phyloP scores from a whole-genome alignment of 1,140 invertebrate genomes.

The Zaprionus gabonicus region DNA sequence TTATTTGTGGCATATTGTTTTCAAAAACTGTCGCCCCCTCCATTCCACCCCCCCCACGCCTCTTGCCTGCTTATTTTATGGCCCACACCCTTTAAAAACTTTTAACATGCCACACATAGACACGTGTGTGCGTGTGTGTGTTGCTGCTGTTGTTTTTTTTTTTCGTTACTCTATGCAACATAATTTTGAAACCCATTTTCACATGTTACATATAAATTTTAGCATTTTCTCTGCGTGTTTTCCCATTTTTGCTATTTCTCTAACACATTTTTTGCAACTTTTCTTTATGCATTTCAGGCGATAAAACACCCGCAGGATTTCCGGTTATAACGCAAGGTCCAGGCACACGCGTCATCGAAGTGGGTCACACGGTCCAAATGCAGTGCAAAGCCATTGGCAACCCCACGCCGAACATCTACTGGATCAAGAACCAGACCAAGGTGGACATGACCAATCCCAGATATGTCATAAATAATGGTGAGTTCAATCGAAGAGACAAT shows the following conservation, averaged over 20 bases:
- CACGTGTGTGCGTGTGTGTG: slow-evolving; percentile 13
- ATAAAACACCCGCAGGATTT: slow-evolving; percentile 95
- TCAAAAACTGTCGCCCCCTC: slow-evolving; percentile 50
- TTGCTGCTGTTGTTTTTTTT: slow-evolving; percentile 22
- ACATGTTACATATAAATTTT: slow-evolving; percentile 26
- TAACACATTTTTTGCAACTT: slow-evolving; percentile 40
- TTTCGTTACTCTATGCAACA: slow-evolving; percentile 57
- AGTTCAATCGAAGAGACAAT: slow-evolving; percentile 81
- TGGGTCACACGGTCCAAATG: slow-evolving; percentile 95
- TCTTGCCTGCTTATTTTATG: slow-evolving; percentile 9
- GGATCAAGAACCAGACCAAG: slow-evolving; percentile 96
- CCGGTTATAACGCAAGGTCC: slow-evolving; percentile 93
- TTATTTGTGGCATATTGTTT: slow-evolving; percentile 72
- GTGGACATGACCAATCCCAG: slow-evolving; percentile 94
- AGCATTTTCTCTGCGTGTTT: slow-evolving; percentile 23
- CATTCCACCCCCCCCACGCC: not conserved
- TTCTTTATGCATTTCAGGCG: slow-evolving; percentile 86
- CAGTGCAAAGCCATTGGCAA: slow-evolving; percentile 94
- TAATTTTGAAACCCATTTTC: slow-evolving; percentile 68
- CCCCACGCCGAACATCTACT: slow-evolving; percentile 94
- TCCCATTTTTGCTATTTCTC: slow-evolving; percentile 17
- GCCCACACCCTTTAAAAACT: slow-evolving; percentile 15
- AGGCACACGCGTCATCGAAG: slow-evolving; percentile 95
- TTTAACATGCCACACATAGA: slow-evolving; percentile 38
- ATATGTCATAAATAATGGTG: slow-evolving; percentile 92